Evolutionary conservation across 2,113 vertebrate species (phyloP), one percentile per base, ranked within the genome.

Genomic region (Poicephalus gulielmi): DNA sequence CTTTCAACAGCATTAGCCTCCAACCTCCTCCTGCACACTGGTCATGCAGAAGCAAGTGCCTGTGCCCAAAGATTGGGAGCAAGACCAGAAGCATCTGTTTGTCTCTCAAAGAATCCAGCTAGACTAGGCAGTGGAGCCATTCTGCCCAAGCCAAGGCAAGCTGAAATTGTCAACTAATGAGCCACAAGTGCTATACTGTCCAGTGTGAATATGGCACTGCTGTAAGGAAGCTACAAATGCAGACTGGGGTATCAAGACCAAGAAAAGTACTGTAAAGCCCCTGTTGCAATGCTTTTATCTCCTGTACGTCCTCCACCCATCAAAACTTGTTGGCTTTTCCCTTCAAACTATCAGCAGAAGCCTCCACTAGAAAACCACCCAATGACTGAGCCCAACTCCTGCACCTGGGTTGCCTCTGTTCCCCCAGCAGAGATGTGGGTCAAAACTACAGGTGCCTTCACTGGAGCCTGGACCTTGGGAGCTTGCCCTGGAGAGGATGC

Each of bases 251-350:
- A 70, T 14, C 39, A 81, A 57, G 43, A 27, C 20, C 7, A 80
- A 86, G 39, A 67, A 68, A 74, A 90, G n/a, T 3, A 4, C 35
- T 27, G 47, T 39, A 52, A 84, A 59, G 19, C 1, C 27, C 33
- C 31, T 43, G 8, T 2, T 52, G 20, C 41, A 46, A 80, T 19
- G 27, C 7, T 82, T 82, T 46, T 22, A 64, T 37, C 14, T 70
- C n/a, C 46, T 14, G 7, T 0, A 0, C 11, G 14, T 67, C 55
- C 16, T 78, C 30, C 11, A 66, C 14, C 5, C 50, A 44, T 8
- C 43, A 70, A 73, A 88, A 92, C 8, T n/a, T 33, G 33, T 1
- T 50, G 15, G 2, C 6, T 66, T 91, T 52, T 68, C 50, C 6
- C 28, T 95, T 89, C 68, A 69, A 85, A 57, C 12, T 20, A 35